A percentile compares a stretch with the other conserved stretches of the same genome.
phyloP scores from a whole-genome alignment of 2,797 vertebrate genomes.

The Labeo calbasu region DNA sequence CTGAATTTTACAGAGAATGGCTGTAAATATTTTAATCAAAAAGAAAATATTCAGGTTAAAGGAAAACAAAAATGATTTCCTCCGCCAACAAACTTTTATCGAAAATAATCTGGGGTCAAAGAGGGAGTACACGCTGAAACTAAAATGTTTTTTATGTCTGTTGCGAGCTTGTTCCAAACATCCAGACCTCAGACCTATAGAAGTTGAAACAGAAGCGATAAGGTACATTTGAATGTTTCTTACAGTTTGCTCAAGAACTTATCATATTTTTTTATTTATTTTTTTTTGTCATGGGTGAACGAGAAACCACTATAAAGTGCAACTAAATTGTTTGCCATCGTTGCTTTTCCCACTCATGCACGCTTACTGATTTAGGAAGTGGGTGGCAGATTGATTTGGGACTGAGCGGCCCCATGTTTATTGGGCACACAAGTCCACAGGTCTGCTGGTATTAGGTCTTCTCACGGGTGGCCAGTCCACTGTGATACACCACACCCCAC shows the following conservation, averaged over 20 bases:
- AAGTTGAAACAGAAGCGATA: neutral
- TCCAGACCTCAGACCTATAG: neutral
- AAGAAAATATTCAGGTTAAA: neutral
- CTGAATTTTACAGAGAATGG: neutral
- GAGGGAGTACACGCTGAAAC: neutral
- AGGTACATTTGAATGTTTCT: neutral
- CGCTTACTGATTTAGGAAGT: slow-evolving; percentile 59
- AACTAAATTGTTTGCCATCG: neutral
- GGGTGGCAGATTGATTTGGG: slow-evolving; percentile 60
- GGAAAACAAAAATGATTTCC: neutral
- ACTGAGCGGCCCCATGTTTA: slow-evolving; percentile 60
- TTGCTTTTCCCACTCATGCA: slow-evolving; percentile 19
- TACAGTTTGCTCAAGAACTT: neutral
- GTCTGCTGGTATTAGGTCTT: slow-evolving; percentile 53
- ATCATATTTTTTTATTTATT: neutral
- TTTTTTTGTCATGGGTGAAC: neutral
- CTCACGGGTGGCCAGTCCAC: slow-evolving; percentile 63
- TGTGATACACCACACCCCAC: slow-evolving; percentile 59
- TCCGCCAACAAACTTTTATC: neutral
- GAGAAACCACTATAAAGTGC: neutral
- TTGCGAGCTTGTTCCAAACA: neutral
- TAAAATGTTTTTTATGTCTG: neutral
- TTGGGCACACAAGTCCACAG: slow-evolving; percentile 53
- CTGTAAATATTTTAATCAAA: neutral
- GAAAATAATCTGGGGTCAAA: neutral